Conservation (phyloP, 1,140 invertebrate species). For the Cylas formicarius region DNA sequence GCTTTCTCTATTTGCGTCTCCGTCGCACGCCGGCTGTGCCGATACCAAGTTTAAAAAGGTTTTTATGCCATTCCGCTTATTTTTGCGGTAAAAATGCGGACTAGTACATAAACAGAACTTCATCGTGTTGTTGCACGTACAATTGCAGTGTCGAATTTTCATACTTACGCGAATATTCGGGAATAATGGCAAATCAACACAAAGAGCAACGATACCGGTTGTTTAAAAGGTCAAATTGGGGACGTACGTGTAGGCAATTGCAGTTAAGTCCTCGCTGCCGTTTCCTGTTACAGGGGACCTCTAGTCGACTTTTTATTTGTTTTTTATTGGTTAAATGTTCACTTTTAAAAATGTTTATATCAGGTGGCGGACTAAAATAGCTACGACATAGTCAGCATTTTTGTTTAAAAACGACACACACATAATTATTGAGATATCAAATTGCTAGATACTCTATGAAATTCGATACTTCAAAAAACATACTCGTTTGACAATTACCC, state of each 20-base stretch:
- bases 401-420: too few relatives aligned
- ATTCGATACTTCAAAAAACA: too few relatives aligned
- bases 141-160: constrained; percentile 3
- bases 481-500: too few relatives aligned
- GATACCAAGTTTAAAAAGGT: neutral
- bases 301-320: too few relatives aligned
- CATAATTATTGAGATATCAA: too few relatives aligned
- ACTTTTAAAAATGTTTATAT: too few relatives aligned
- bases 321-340: too few relatives aligned
- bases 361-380: too few relatives aligned
- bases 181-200: constrained; percentile 18
- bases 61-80: constrained; percentile 3
- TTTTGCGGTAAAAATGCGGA: constrained; percentile 4
- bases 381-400: too few relatives aligned
- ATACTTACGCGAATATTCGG: constrained; percentile 16
- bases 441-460: too few relatives aligned
- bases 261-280: constrained; percentile 7
- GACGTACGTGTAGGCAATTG: constrained; percentile 13
- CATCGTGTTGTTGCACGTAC: neutral
- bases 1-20: constrained; percentile 5
- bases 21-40: constrained; percentile 11
- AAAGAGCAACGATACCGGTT: constrained; percentile 26
- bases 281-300: constrained; percentile 17
- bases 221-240: constrained; percentile 9
- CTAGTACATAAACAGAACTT: neutral